These are phyloP conservation scores for Climacteris rufus DNA, from an alignment of 2,113 vertebrate genomes.

Conservation along the genomic window DNA sequence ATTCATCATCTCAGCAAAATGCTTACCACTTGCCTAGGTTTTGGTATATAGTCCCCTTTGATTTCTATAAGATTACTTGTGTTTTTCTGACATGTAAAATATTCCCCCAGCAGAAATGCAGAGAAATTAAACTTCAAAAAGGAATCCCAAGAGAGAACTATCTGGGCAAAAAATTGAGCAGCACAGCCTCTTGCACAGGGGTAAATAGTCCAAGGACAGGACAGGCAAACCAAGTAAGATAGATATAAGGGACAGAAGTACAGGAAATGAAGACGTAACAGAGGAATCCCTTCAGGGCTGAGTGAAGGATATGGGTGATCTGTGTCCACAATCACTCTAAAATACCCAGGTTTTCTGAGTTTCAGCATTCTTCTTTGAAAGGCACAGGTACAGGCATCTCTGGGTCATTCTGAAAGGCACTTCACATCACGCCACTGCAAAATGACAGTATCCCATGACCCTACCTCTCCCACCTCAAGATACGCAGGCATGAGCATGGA, in stretches of 20 bases:
- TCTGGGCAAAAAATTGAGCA: background rate
- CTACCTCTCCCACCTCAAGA: background rate
- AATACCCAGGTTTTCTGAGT: background rate
- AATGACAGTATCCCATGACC: background rate
- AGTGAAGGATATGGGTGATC: background rate
- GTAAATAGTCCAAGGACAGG: background rate
- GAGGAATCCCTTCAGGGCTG: background rate
- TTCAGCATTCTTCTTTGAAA: background rate
- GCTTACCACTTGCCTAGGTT: background rate
- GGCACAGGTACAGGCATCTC: background rate
- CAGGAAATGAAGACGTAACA: background rate
- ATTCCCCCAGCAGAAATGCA: fast-evolving
- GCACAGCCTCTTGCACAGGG: background rate
- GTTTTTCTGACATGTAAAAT: background rate
- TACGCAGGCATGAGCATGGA: fast-evolving
- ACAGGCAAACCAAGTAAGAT: background rate
- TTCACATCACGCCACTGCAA: background rate
- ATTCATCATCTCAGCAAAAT: background rate
- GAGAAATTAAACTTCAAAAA: background rate
- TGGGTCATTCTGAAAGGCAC: background rate
- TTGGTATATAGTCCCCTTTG: background rate
- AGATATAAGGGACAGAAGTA: background rate
- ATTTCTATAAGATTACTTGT: background rate
- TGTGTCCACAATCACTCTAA: background rate
- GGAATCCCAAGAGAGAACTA: background rate